phyloP scores from a whole-genome alignment of 2,797 vertebrate species.

The Galagoides demidoff region DNA sequence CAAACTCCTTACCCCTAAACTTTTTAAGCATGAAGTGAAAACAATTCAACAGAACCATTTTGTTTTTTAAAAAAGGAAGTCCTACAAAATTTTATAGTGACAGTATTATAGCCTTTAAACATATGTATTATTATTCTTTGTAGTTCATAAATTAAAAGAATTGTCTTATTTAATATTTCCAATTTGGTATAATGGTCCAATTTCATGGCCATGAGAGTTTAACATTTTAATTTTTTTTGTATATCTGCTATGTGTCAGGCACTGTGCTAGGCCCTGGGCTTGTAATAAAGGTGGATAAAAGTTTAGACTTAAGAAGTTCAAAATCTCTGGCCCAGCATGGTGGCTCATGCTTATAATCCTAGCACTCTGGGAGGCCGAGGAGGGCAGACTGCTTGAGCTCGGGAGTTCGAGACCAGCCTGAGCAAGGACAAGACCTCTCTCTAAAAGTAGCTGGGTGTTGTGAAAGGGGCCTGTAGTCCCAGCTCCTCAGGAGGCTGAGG shows the following conservation, averaged over 20 bases:
- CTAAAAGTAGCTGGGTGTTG: too few species aligned
- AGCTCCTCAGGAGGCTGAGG: too few species aligned
- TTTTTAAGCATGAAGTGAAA: conserved; percentile 11
- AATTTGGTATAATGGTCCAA: not conserved
- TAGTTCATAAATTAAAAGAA: not conserved
- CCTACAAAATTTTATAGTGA: not conserved
- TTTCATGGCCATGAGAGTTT: not conserved
- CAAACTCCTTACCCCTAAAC: not conserved
- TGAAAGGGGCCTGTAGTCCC: too few species aligned
- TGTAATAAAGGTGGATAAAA: not conserved
- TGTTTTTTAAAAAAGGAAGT: not conserved
- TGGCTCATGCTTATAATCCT: too few species aligned
- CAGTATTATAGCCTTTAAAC: not conserved
- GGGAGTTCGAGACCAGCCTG: too few species aligned
- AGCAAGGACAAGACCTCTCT: too few species aligned
- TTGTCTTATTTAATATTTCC: conserved; percentile 28
- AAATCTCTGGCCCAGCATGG: not conserved
- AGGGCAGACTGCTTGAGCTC: too few species aligned
- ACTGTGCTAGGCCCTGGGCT: not conserved
- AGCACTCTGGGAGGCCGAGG: too few species aligned
- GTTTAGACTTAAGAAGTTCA: not conserved
- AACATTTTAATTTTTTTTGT: not conserved
- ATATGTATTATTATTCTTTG: not conserved
- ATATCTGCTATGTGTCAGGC: not conserved
- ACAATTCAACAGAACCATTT: not conserved